phyloP scores from a whole-genome alignment of 2,113 vertebrate species.

The Hyperoodon ampullatus region DNA sequence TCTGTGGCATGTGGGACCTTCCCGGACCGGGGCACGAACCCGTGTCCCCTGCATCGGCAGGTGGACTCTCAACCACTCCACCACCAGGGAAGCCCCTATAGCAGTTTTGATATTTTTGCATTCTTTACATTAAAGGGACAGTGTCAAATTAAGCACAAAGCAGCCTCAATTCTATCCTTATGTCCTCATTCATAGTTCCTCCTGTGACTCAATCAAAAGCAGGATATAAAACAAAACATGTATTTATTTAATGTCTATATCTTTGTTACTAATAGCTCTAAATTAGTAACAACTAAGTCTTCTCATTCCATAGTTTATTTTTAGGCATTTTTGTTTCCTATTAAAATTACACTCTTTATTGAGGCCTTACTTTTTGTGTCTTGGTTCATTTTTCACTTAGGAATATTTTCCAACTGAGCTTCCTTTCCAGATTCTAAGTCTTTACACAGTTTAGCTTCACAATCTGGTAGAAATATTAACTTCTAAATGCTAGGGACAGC shows the following conservation, averaged over 20 bases:
- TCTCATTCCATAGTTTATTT: slow-evolving; percentile 3
- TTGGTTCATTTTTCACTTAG: slow-evolving; percentile 25
- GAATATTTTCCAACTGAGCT: slow-evolving; percentile 50
- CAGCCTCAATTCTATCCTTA: not conserved
- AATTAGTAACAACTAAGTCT: slow-evolving; percentile 35
- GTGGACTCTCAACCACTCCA: no score
- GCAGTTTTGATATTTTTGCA: slow-evolving; percentile 56
- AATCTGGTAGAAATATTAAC: not conserved
- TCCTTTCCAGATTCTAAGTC: slow-evolving; percentile 15
- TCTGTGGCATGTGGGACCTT: no score
- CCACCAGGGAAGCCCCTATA: not conserved
- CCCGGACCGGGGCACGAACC: no score
- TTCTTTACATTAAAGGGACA: slow-evolving; percentile 56
- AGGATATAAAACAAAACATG: not conserved
- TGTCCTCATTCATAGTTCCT: not conserved
- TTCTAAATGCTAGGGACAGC: not conserved
- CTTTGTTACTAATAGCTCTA: slow-evolving; percentile 37
- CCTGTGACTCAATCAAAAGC: not conserved
- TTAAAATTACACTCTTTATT: not conserved
- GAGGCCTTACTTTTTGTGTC: slow-evolving; percentile 22
- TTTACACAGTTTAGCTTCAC: not conserved
- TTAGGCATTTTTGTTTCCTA: slow-evolving; percentile 20
- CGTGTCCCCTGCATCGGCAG: no score
- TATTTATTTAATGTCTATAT: not conserved
- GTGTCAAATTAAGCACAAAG: slow-evolving; percentile 10